Evolutionary conservation across 2,797 vertebrate genomes (phyloP).

Genomic region (Chromobotia macracanthus): DNA sequence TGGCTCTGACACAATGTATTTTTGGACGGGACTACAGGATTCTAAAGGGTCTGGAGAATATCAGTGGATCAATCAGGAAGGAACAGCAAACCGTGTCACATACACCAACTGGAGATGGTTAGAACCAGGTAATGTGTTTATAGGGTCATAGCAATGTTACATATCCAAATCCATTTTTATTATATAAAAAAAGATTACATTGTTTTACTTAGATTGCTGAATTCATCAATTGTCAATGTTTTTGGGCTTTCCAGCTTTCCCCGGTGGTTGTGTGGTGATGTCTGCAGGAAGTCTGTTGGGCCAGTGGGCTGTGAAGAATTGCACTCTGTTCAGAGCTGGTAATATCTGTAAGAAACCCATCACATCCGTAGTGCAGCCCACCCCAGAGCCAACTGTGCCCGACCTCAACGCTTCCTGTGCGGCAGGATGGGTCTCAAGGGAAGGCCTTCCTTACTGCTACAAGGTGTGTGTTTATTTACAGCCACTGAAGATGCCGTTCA

Average conservation of each 20-base stretch:
- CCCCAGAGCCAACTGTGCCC: constrained; percentile 69
- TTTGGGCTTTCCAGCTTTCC: constrained; percentile 69
- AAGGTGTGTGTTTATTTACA: constrained; percentile 79
- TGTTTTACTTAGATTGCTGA: neutral
- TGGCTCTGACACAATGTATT: constrained; percentile 75
- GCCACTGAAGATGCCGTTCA: neutral
- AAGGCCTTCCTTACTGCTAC: constrained; percentile 82
- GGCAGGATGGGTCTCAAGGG: constrained; percentile 81
- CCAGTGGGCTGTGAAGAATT: constrained; percentile 88
- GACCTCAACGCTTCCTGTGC: constrained; percentile 79
- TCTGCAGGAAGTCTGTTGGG: constrained; percentile 81
- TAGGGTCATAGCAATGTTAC: neutral
- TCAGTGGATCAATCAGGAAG: constrained; percentile 79
- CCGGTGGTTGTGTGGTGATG: constrained; percentile 86
- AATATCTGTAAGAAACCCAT: constrained; percentile 87
- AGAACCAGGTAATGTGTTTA: constrained; percentile 77
- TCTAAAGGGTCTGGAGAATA: constrained; percentile 81
- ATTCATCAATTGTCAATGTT: neutral
- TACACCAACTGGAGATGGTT: constrained; percentile 88
- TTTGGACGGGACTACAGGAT: constrained; percentile 91
- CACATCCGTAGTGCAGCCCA: constrained; percentile 62
- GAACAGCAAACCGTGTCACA: constrained; percentile 65
- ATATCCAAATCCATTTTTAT: too few species aligned
- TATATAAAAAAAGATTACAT: too few species aligned
- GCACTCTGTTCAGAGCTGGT: constrained; percentile 84